Evolutionary conservation across 1,140 invertebrate species (phyloP).

Genomic region (Trichonephila inaurata): DNA sequence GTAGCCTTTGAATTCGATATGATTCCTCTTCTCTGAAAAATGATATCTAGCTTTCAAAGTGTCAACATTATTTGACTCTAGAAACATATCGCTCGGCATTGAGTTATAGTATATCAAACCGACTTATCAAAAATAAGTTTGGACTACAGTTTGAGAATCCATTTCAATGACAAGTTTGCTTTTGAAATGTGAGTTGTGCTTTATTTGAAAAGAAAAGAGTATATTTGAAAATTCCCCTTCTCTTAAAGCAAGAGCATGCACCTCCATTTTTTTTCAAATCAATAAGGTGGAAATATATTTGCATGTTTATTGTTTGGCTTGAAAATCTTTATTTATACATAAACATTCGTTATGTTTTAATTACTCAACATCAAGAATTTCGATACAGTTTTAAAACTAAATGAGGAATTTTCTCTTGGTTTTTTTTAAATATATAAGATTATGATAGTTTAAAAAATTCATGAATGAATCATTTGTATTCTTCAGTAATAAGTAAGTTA

Average conservation of each 20-base stretch:
- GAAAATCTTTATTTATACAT: not conserved
- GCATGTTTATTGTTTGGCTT: not conserved
- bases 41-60: constrained; percentile 31
- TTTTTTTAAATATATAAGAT: too few relatives aligned
- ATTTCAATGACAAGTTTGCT: constrained; percentile 33
- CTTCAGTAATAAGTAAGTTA: too few relatives aligned
- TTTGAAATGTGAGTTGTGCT: constrained; percentile 17
- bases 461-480: too few relatives aligned
- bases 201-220: not conserved
- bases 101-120: constrained; percentile 52
- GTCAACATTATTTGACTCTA: constrained; percentile 34
- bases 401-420: too few relatives aligned
- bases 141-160: not conserved
- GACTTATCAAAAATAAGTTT: constrained; percentile 42
- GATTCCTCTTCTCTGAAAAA: not conserved
- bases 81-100: constrained; percentile 41
- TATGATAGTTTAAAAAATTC: too few relatives aligned
- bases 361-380: too few relatives aligned
- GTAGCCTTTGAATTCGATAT: not conserved
- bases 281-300: not conserved
- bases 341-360: not conserved
- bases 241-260: not conserved
- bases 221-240: not conserved
- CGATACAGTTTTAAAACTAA: too few relatives aligned
- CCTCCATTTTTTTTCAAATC: not conserved